These are phyloP conservation scores for Nephrocerus scutellatus DNA, from an alignment of 2,888 invertebrate genomes.

Conservation along the genomic window DNA sequence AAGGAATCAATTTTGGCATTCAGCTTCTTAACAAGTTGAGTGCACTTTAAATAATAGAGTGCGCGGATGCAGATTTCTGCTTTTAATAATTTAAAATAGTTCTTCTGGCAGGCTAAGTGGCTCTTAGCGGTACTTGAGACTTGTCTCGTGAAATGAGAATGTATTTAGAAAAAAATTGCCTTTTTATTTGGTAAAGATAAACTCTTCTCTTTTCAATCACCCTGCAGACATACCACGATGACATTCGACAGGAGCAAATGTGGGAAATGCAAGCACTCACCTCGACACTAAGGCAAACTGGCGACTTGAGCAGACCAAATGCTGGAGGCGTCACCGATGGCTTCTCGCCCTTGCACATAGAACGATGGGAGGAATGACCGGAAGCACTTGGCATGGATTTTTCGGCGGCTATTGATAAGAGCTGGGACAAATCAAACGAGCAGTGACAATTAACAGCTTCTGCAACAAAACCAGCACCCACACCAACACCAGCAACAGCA, in stretches of 20 bases:
- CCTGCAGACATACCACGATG: constrained; percentile 84
- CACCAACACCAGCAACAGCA: constrained; percentile 7
- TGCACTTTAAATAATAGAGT: too few species aligned
- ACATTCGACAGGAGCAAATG: constrained; percentile 86
- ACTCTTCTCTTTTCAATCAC: constrained; percentile 22
- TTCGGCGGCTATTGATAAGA: constrained; percentile 32
- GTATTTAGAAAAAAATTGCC: background rate
- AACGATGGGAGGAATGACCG: constrained; percentile 31
- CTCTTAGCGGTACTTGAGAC: background rate
- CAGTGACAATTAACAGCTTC: constrained; percentile 19
- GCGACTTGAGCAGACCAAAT: constrained; percentile 40
- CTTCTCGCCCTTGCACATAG: constrained; percentile 41
- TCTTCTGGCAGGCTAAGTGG: constrained; percentile 20
- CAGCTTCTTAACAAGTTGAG: too few species aligned
- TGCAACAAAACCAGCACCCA: too few species aligned
- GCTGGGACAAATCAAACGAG: constrained; percentile 20
- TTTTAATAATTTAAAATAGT: constrained; percentile 34
- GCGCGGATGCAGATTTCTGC: too few species aligned
- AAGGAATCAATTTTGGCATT: too few species aligned
- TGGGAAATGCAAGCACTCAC: constrained; percentile 84
- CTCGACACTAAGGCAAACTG: constrained; percentile 44
- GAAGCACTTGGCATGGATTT: constrained; percentile 42
- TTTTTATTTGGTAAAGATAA: background rate
- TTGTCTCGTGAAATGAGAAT: background rate
- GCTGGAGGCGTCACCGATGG: constrained; percentile 30